phyloP scores from a whole-genome alignment of 2,888 invertebrate species.

The Latheticus oryzae region DNA sequence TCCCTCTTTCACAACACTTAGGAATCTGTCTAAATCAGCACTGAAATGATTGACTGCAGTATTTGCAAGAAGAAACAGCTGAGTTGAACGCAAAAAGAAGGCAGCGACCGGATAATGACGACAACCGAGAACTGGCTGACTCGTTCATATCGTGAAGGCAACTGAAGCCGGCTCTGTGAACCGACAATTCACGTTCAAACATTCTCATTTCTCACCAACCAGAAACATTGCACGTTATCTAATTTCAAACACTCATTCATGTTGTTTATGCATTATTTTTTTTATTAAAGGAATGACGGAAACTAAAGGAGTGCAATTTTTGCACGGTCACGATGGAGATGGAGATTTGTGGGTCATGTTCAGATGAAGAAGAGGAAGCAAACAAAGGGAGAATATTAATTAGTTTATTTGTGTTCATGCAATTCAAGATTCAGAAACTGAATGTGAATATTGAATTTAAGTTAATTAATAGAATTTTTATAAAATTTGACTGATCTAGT shows the following conservation, averaged over 20 bases:
- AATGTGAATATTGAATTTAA: no score
- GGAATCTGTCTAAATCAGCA: conserved; percentile 8
- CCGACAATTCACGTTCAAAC: conserved; percentile 24
- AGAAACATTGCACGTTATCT: conserved; percentile 31
- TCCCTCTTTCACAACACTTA: conserved; percentile 1
- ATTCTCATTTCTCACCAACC: conserved; percentile 29
- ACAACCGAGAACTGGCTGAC: conserved; percentile 43
- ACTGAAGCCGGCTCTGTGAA: conserved; percentile 46
- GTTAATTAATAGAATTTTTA: no score
- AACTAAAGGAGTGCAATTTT: background rate
- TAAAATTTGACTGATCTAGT: no score
- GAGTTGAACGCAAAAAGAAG: conserved; percentile 32
- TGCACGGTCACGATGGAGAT: conserved; percentile 9
- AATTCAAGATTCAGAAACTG: no score
- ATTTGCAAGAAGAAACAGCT: conserved; percentile 27
- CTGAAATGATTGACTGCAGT: conserved; percentile 3
- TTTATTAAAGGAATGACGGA: background rate
- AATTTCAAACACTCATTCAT: conserved; percentile 29
- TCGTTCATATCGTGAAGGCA: conserved; percentile 50
- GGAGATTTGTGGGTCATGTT: no score
- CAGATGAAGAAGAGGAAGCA: no score
- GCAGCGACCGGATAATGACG: conserved; percentile 36
- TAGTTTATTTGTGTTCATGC: no score
- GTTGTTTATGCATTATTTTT: conserved; percentile 4
- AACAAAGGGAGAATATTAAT: no score